Evolutionary conservation across 1,140 invertebrate genomes (phyloP), one percentile per base, ranked within the genome.

Genomic region (Akabosia matsudoensis): DNA sequence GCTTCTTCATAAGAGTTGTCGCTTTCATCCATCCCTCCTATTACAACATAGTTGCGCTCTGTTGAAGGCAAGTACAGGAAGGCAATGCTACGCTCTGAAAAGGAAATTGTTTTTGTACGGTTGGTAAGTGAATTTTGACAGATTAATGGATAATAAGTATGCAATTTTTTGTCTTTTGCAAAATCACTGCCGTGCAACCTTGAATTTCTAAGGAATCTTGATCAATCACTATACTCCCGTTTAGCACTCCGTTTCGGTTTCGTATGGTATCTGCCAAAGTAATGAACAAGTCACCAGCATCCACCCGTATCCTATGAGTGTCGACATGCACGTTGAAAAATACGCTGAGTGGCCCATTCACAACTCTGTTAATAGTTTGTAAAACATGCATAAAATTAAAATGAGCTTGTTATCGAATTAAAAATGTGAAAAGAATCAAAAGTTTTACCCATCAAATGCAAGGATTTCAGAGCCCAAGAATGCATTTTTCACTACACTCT

Each of bases 361-460:
- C 76, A 26, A 79, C 30, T 18, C 80, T 81, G 67, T 10, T 51
- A 64, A 74, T 7, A 1, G 37, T 51, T 37, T 3, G 7, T 4
- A 13, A 45, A 45, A 45, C 7, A 45, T 45, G 14, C n/a, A 45
- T 70, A 54, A 18, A 67, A 70, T 45, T 73, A 4, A 33, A 1
- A 28, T 70, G 18, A 34, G 28, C 52, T 76, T 31, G 28, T n/a
- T 24, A 67, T 31, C 30, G 26, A 1, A 30, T 74, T 28, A 16
- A 75, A 37, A 75, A 22, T 70, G 18, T 30, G 33, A 64, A 16
- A 67, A 33, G 61, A 24, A 16, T 70, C 13, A 28, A 34, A 7
- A 33, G 13, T 84, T 45, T 86, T 87, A 94, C 92, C 92, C 92
- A 84, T 95, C 92, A 31, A 95, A 88, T 30, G 91, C 91, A 7